Conservation (phyloP, 2,113 vertebrate genomes). For the Pangasianodon hypophthalmus region DNA sequence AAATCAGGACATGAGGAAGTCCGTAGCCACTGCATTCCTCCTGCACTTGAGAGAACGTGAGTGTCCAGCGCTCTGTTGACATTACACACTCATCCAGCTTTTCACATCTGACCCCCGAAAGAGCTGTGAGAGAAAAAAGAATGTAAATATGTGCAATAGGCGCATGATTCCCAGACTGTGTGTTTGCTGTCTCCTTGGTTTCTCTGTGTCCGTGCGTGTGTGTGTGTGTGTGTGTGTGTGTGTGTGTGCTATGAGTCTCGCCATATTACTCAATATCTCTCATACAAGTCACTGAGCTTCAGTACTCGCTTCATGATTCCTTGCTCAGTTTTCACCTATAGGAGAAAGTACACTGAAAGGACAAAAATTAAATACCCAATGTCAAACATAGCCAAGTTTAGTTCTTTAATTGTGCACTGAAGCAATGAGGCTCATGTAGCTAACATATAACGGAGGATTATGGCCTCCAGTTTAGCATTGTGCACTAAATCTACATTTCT, state of each 20-base stretch:
- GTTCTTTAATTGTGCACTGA: too few species aligned
- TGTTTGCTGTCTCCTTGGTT: constrained; percentile 3
- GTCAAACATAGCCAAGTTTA: background rate
- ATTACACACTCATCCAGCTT: constrained; percentile 56
- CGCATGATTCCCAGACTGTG: constrained; percentile 31
- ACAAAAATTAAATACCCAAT: background rate
- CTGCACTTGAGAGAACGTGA: constrained; percentile 30
- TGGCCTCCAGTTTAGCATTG: background rate
- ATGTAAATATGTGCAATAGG: constrained; percentile 32
- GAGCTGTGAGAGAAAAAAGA: constrained; percentile 28
- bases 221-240: constrained; percentile 27
- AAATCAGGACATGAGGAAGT: background rate
- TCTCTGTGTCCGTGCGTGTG: background rate
- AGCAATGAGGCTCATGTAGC: background rate
- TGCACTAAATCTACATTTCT: background rate
- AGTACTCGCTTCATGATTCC: background rate
- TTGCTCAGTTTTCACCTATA: background rate
- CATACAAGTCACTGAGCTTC: background rate
- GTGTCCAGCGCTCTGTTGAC: constrained; percentile 53
- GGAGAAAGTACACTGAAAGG: background rate
- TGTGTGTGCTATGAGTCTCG: background rate
- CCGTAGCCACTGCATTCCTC: constrained; percentile 49
- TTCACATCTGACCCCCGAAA: constrained; percentile 54
- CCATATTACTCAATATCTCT: background rate
- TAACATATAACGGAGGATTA: background rate